Conservation (phyloP, 2,113 vertebrate species). For the Tylochromis polylepis region DNA sequence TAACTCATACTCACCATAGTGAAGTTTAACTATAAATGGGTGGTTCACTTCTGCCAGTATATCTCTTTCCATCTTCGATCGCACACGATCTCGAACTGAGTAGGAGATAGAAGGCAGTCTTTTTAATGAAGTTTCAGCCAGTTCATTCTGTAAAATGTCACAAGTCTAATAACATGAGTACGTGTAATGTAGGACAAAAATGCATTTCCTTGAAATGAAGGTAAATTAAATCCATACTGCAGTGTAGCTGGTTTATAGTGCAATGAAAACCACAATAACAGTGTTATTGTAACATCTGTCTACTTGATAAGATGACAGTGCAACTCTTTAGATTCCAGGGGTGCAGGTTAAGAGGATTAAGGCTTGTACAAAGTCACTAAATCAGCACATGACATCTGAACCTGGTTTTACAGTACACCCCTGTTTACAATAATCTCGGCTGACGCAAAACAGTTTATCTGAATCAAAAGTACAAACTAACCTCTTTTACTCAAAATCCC, state of each 20-base stretch:
- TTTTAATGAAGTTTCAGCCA: neutral
- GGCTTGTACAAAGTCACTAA: conserved; percentile 22
- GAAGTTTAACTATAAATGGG: conserved; percentile 95
- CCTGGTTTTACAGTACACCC: conserved; percentile 21
- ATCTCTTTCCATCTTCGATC: conserved; percentile 97
- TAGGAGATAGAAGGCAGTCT: neutral
- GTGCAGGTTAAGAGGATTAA: conserved; percentile 54
- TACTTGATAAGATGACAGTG: conserved; percentile 26
- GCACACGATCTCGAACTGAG: conserved; percentile 88
- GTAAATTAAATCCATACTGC: neutral
- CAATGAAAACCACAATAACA: neutral
- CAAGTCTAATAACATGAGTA: neutral
- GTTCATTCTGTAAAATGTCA: neutral
- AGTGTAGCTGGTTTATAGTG: neutral
- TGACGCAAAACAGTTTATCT: conserved; percentile 28
- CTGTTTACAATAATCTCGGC: conserved; percentile 44
- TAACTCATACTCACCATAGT: conserved; percentile 80
- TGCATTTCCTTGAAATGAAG: conserved; percentile 3
- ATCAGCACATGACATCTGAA: conserved; percentile 25
- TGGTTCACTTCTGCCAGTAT: conserved; percentile 96
- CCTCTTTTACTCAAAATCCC: conserved; percentile 47
- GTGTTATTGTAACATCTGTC: conserved; percentile 21
- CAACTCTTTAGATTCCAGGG: conserved; percentile 27
- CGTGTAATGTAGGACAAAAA: neutral
- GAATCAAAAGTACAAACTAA: conserved; percentile 51